These are phyloP conservation scores for Diadegma fenestrale DNA, from an alignment of 2,888 invertebrate genomes.

Conservation along the genomic window DNA sequence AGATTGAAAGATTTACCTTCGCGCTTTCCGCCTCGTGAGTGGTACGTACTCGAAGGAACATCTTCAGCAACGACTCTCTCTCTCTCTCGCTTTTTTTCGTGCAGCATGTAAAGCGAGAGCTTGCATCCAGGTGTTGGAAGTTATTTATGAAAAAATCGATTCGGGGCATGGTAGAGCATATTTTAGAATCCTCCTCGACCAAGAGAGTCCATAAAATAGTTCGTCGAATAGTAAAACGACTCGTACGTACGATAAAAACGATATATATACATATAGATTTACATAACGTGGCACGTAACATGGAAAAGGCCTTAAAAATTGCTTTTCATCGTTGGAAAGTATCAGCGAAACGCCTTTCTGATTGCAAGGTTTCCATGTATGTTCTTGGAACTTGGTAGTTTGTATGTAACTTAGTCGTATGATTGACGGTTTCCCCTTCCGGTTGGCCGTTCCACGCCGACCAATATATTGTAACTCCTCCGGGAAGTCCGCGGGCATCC, in stretches of 20 bases:
- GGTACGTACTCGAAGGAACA: slow-evolving; percentile 24
- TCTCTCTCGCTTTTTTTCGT: not conserved
- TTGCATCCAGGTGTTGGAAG: slow-evolving; percentile 72
- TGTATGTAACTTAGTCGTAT: slow-evolving; percentile 76
- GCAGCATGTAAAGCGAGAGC: slow-evolving; percentile 4
- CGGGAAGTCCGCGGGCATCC: slow-evolving; percentile 77
- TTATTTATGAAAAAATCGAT: slow-evolving; percentile 81
- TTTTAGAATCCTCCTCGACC: slow-evolving; percentile 69
- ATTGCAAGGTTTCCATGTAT: slow-evolving; percentile 1
- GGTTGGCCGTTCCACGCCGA: slow-evolving; percentile 72
- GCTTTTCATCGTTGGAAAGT: not conserved
- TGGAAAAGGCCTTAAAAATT: not conserved
- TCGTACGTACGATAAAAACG: not conserved
- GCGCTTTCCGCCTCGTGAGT: slow-evolving; percentile 16
- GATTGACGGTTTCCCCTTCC: slow-evolving; percentile 81
- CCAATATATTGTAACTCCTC: slow-evolving; percentile 78
- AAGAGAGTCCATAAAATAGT: slow-evolving; percentile 61
- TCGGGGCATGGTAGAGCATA: slow-evolving; percentile 73
- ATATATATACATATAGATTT: not conserved
- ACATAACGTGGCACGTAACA: not conserved
- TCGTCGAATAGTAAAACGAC: slow-evolving; percentile 48
- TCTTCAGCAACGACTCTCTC: slow-evolving; percentile 1
- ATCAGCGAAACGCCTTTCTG: slow-evolving; percentile 21
- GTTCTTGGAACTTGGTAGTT: slow-evolving; percentile 32
- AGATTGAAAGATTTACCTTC: slow-evolving; percentile 55